phyloP scores from a whole-genome alignment of 2,113 vertebrate species.

The Poeciliopsis turrubarensis region DNA sequence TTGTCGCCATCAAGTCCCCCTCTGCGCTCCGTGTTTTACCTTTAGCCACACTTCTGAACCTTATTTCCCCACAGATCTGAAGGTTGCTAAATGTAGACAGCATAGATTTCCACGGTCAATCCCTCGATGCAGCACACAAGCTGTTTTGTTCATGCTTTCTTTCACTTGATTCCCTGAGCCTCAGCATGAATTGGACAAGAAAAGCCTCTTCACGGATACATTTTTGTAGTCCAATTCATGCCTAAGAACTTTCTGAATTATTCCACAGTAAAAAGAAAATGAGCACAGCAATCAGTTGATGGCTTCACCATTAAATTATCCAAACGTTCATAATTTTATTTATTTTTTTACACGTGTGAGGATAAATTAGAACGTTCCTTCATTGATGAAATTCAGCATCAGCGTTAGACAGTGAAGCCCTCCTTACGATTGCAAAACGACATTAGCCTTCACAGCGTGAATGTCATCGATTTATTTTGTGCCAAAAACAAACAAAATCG shows the following conservation, averaged over 20 bases:
- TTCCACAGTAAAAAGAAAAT: constrained; percentile 18
- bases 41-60: background rate
- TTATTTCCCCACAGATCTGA: background rate
- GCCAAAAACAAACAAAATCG: background rate
- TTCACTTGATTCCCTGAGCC: background rate
- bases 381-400: constrained; percentile 68
- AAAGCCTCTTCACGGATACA: background rate
- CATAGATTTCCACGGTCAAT: background rate
- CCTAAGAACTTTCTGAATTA: constrained; percentile 51
- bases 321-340: too few species aligned
- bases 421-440: constrained; percentile 60
- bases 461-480: background rate
- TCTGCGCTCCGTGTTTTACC: background rate
- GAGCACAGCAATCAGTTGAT: background rate
- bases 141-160: background rate
- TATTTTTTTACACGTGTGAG: background rate
- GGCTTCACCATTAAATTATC: too few species aligned
- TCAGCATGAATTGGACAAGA: background rate
- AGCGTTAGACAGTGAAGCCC: constrained; percentile 39
- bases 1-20: background rate
- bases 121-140: background rate
- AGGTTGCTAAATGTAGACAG: constrained; percentile 12
- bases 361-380: background rate
- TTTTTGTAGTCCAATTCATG: too few species aligned
- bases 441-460: background rate